A percentile compares a stretch with the other conserved stretches of the same genome.
Evolutionary conservation across 2,888 invertebrate genomes (phyloP).

Genomic region (Hyposoter didymator): DNA sequence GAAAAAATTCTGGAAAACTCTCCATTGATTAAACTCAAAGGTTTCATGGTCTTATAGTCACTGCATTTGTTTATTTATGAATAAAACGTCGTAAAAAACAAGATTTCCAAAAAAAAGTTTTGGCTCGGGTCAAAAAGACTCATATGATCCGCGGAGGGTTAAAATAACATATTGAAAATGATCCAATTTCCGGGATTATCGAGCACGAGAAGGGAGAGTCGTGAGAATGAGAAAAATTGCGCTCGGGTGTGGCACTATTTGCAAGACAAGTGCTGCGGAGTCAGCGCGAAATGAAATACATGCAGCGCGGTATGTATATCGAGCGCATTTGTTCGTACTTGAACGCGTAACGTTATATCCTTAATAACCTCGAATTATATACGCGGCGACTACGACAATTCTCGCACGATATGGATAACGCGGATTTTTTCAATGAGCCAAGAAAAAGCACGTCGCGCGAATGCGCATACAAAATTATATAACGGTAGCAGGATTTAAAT

Average conservation of each 20-base stretch:
- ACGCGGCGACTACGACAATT: background rate
- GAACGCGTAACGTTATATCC: background rate
- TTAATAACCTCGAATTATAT: slow-evolving; percentile 51
- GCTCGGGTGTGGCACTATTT: slow-evolving; percentile 39
- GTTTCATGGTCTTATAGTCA: too few relatives aligned
- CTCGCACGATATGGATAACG: background rate
- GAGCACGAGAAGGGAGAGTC: background rate
- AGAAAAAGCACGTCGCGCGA: slow-evolving; percentile 29
- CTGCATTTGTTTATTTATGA: too few relatives aligned
- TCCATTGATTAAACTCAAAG: too few relatives aligned
- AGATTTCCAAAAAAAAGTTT: too few relatives aligned
- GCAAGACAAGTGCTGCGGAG: slow-evolving; percentile 13
- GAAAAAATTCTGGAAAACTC: too few relatives aligned
- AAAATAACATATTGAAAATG: background rate
- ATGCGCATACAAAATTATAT: slow-evolving; percentile 62
- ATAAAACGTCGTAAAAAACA: too few relatives aligned
- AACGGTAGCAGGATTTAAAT: slow-evolving; percentile 50
- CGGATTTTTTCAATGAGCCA: background rate
- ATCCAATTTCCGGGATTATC: background rate
- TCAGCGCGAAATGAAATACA: background rate
- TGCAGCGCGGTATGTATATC: background rate
- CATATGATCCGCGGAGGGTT: too few relatives aligned
- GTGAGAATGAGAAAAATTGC: slow-evolving; percentile 19
- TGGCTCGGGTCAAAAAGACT: too few relatives aligned
- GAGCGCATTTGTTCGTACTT: slow-evolving; percentile 4